These are phyloP conservation scores for Synanthedon andrenaeformis DNA, from an alignment of 2,888 invertebrate species.

Conservation along the genomic window DNA sequence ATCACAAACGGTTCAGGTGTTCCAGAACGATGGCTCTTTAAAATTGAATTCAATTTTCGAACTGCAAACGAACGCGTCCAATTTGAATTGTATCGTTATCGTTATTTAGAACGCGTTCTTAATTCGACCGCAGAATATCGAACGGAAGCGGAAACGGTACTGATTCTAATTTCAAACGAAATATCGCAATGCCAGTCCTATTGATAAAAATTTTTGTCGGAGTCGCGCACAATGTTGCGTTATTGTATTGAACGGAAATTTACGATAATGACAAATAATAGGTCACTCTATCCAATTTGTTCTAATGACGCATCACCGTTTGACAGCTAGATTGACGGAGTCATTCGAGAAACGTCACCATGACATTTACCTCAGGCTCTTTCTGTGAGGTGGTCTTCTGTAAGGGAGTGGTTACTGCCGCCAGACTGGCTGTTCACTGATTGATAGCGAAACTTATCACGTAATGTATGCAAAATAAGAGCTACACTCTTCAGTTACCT, in stretches of 20 bases:
- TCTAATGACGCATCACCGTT: background rate
- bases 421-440: too few relatives aligned
- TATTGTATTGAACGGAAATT: slow-evolving; percentile 65
- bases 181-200: slow-evolving; percentile 51
- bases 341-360: background rate
- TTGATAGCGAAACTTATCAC: too few relatives aligned
- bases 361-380: background rate
- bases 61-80: slow-evolving; percentile 2
- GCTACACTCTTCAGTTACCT: too few relatives aligned
- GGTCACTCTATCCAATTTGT: slow-evolving; percentile 26
- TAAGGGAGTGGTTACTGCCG: too few relatives aligned
- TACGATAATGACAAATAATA: slow-evolving; percentile 56
- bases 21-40: slow-evolving; percentile 11
- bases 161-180: slow-evolving; percentile 68
- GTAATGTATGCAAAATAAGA: too few relatives aligned
- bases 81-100: slow-evolving; percentile 28
- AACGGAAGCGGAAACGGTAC: slow-evolving; percentile 69
- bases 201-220: slow-evolving; percentile 25
- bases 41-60: slow-evolving; percentile 10
- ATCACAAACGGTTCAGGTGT: slow-evolving; percentile 31
- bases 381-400: too few relatives aligned
- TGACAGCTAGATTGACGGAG: too few relatives aligned
- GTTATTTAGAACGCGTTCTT: slow-evolving; percentile 52
- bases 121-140: slow-evolving; percentile 62
- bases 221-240: slow-evolving; percentile 1